Evolutionary conservation across 2,888 invertebrate species (phyloP).

Genomic region (Ormyrus labotus): DNA sequence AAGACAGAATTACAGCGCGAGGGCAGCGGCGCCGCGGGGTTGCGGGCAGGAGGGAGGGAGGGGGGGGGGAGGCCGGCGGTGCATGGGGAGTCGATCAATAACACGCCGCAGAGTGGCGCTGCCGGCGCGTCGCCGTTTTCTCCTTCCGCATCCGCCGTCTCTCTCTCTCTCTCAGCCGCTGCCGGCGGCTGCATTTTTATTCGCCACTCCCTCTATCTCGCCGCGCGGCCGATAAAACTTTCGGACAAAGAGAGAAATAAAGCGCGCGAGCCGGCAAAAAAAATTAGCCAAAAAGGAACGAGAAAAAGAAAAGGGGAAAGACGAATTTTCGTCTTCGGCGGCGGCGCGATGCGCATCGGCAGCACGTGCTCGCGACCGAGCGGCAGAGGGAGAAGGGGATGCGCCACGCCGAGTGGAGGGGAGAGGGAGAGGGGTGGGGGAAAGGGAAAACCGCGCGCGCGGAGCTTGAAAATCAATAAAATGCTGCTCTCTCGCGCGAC

Average conservation of each 20-base stretch:
- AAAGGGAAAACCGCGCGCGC: slow-evolving; percentile 52
- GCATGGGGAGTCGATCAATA: slow-evolving; percentile 72
- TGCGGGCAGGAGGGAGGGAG: slow-evolving; percentile 47
- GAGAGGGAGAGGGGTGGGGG: slow-evolving; percentile 18
- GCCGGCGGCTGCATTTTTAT: slow-evolving; percentile 14
- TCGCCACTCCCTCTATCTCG: slow-evolving; percentile 7
- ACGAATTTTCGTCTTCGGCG: slow-evolving; percentile 16
- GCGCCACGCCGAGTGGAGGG: slow-evolving; percentile 23
- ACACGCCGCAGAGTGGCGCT: slow-evolving; percentile 73
- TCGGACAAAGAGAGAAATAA: too few relatives aligned
- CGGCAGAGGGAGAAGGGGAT: background rate
- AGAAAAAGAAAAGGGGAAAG: background rate
- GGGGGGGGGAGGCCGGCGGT: slow-evolving; percentile 30
- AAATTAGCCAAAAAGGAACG: background rate
- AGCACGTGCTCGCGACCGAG: slow-evolving; percentile 39
- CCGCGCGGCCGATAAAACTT: slow-evolving; percentile 14
- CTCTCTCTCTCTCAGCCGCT: slow-evolving; percentile 5
- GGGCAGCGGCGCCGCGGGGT: slow-evolving; percentile 55
- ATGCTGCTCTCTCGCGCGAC: slow-evolving; percentile 49
- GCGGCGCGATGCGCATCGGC: slow-evolving; percentile 2
- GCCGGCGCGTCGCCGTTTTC: slow-evolving; percentile 58
- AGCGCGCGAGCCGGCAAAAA: background rate
- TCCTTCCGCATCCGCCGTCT: slow-evolving; percentile 32
- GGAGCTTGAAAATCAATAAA: slow-evolving; percentile 58
- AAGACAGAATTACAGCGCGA: slow-evolving; percentile 37